Evolutionary conservation across 2,797 vertebrate genomes (phyloP), one percentile per base, ranked within the genome.

Genomic region (Ceryle rudis): DNA sequence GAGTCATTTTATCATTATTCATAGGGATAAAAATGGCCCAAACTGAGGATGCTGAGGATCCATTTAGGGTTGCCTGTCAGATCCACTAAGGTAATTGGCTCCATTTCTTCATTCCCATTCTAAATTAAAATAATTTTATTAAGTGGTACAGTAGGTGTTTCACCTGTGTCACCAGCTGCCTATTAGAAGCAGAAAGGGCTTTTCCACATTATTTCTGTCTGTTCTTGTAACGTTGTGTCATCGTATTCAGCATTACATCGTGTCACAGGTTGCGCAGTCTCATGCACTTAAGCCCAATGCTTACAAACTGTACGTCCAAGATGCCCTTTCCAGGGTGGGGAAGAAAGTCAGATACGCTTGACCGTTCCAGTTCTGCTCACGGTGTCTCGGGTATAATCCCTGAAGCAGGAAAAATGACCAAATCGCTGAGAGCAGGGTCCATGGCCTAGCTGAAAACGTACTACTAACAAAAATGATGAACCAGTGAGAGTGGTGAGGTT

Each of bases 111-210:
- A 89, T 96, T 92, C 96, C 90, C 67, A 79, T 95, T 94, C 88
- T 96, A 96, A 97, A 89, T 94, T 93, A 96, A 94, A 97, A 97
- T 96, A 92, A 96, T 97, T 96, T 97, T 89, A 96, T 97, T 97
- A 97, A 97, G 93, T 90, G 93, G 92, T 89, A 72, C 70, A 93
- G 79, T 75, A 94, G 91, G 91, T 96, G 88, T 95, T 97, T 89
- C 95, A 91, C 81, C 90, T 96, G 88, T 97, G 86, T 95, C 91
- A 95, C 81, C 61, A 87, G 81, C 90, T 96, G 89, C 84, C 97
- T 97, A 64, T 95, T 97, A 95, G 93, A 97, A 72, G 75, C 93
- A 96, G 96, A 94, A 95, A 77, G 95, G 92, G 89, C 93, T 95
- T 97, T 82, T 78, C 93, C 94, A 92, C 85, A 35, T 95, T 95